Evolutionary conservation across 2,113 vertebrate genomes (phyloP).

Genomic region (Rhynchopsitta pachyrhyncha): DNA sequence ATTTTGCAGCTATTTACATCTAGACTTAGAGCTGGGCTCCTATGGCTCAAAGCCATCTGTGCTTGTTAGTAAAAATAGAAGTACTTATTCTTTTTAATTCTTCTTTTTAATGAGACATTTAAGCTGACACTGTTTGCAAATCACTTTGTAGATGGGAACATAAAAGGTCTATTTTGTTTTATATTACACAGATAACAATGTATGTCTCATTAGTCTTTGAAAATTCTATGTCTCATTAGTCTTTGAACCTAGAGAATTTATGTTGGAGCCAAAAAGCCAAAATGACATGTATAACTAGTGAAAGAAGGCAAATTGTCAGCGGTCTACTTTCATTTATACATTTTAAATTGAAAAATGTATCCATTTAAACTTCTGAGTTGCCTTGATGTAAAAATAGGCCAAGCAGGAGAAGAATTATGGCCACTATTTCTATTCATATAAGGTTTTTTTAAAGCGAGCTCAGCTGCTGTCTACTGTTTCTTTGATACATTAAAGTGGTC

Average conservation of each 20-base stretch:
- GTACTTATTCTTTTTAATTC: not conserved
- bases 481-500: not conserved
- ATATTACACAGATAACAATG: not conserved
- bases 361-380: not conserved
- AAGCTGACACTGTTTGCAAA: not conserved
- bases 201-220: not conserved
- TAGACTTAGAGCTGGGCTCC: not conserved
- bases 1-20: not conserved
- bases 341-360: constrained; percentile 11
- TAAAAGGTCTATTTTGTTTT: not conserved
- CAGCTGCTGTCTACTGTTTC: not conserved
- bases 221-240: not conserved
- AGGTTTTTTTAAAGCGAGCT: not conserved
- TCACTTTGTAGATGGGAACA: not conserved
- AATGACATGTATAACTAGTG: not conserved
- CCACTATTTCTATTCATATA: not conserved
- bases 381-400: not conserved
- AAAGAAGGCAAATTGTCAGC: not conserved
- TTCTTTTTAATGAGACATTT: not conserved
- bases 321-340: not conserved
- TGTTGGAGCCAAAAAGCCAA: not conserved
- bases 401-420: not conserved
- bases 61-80: not conserved
- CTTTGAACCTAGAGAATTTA: not conserved
- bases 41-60: not conserved